Evolutionary conservation across 2,113 vertebrate genomes (phyloP).

Genomic region (Albula goreensis): DNA sequence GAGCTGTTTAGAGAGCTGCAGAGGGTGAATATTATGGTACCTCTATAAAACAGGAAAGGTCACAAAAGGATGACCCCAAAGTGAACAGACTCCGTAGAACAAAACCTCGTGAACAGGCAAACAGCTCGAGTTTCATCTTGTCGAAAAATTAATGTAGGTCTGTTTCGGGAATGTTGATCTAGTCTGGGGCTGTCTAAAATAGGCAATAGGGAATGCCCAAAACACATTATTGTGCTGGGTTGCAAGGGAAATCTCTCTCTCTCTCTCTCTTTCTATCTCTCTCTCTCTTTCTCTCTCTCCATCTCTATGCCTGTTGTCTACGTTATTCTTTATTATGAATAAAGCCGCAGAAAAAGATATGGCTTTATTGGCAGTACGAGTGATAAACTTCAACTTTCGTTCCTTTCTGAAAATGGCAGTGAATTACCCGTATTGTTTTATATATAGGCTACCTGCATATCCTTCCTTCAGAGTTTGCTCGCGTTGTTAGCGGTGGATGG

Average conservation of each 20-base stretch:
- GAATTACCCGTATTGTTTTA: no score
- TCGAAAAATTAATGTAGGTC: not conserved
- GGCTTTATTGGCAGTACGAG: no score
- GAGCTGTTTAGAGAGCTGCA: not conserved
- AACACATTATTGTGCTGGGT: no score
- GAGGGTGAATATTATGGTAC: not conserved
- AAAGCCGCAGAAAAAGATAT: no score
- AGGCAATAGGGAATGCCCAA: not conserved
- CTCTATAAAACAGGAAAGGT: not conserved
- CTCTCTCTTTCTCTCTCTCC: no score
- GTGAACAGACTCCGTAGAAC: not conserved
- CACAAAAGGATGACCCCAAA: not conserved
- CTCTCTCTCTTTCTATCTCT: no score
- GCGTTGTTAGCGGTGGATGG: constrained; percentile 8
- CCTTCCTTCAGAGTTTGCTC: constrained; percentile 31
- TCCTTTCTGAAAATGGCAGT: no score
- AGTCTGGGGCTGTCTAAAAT: not conserved
- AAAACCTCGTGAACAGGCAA: not conserved
- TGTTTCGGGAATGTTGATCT: not conserved
- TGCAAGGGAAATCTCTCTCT: not conserved
- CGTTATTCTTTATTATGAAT: no score
- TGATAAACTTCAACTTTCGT: no score
- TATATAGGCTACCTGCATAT: constrained; percentile 17
- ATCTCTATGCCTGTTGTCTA: no score
- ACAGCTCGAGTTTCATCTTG: not conserved